A percentile compares a stretch with the other conserved stretches of the same genome.
Conservation (phyloP, 2,113 vertebrate genomes). For the Eptesicus fuscus region DNA sequence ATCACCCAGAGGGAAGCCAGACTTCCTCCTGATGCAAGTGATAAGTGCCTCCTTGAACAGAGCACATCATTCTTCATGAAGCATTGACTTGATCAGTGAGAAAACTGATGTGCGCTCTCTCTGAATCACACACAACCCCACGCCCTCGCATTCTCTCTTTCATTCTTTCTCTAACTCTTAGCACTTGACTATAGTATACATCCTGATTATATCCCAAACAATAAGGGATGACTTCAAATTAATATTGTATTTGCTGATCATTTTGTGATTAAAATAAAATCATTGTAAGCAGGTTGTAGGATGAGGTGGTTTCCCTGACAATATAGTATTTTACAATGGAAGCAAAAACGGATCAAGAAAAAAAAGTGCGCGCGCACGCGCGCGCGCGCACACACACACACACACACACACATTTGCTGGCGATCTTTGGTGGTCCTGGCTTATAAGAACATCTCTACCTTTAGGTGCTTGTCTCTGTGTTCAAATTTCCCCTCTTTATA, state of each 20-base stretch:
- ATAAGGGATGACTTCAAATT: neutral
- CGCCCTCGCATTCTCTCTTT: neutral
- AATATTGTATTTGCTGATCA: neutral
- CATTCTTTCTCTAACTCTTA: neutral
- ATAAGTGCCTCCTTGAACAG: neutral
- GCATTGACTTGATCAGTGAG: neutral
- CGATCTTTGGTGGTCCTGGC: neutral
- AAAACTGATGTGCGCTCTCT: neutral
- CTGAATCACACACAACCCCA: neutral
- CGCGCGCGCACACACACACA: no score
- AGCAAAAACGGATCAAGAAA: neutral
- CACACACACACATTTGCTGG: neutral
- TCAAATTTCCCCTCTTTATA: neutral
- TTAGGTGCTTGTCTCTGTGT: neutral
- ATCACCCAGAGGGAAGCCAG: neutral
- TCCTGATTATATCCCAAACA: neutral
- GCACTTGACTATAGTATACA: neutral
- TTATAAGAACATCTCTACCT: neutral
- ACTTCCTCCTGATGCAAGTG: neutral
- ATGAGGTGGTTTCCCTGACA: neutral
- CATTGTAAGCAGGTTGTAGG: neutral
- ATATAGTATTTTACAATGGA: neutral
- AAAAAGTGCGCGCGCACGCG: neutral
- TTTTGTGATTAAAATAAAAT: neutral
- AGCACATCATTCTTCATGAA: constrained; percentile 3